Evolutionary conservation across 1,140 invertebrate species (phyloP).

Genomic region (Neodiprion virginianus): DNA sequence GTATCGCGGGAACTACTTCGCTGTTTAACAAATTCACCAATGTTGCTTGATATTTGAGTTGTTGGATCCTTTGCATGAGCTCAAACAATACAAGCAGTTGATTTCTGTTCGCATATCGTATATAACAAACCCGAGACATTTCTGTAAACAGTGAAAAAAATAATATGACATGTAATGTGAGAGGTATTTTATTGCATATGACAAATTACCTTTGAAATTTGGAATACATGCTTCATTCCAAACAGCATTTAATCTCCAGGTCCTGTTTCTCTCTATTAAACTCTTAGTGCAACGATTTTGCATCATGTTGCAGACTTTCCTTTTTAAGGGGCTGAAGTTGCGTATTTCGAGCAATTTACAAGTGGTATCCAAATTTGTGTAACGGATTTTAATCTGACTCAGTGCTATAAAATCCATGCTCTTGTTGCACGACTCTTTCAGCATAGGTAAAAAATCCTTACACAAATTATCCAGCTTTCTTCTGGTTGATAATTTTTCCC

Average conservation of each 20-base stretch:
- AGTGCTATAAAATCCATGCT: background rate
- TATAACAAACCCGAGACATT: constrained; percentile 33
- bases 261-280: background rate
- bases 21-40: constrained; percentile 39
- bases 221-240: background rate
- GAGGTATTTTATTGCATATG: background rate
- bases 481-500: background rate
- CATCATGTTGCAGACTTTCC: background rate
- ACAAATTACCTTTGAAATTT: constrained; percentile 39
- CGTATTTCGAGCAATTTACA: constrained; percentile 24
- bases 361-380: constrained; percentile 19
- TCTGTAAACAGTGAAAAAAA: constrained; percentile 36
- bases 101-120: constrained; percentile 39
- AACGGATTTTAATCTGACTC: constrained; percentile 16
- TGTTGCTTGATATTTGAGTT: constrained; percentile 37
- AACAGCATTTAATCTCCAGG: background rate
- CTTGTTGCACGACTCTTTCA: constrained; percentile 3
- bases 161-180: constrained; percentile 14
- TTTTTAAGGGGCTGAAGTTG: constrained; percentile 10
- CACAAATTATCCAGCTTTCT: constrained; percentile 12
- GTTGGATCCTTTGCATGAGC: constrained; percentile 46
- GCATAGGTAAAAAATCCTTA: constrained; percentile 14
- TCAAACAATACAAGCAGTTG: constrained; percentile 41
- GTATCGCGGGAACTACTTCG: constrained; percentile 37
- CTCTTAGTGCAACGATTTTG: background rate